A percentile compares a stretch with the other conserved stretches of the same genome.
Conservation (phyloP, 2,888 invertebrate species). For the Arge pagana region DNA sequence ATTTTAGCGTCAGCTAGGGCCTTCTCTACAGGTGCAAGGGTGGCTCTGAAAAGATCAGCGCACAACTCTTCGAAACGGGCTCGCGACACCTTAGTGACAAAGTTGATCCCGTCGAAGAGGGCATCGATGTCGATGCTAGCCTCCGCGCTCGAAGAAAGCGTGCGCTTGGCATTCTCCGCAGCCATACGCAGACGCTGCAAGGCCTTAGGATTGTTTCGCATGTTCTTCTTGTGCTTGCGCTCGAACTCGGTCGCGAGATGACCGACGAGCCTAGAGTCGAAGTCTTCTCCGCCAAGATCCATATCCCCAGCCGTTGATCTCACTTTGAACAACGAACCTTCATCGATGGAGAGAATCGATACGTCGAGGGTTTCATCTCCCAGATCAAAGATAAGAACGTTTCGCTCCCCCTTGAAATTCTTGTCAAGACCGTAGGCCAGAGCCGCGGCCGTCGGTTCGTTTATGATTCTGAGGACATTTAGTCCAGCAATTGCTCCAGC, state of each 20-base stretch:
- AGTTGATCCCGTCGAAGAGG: slow-evolving; percentile 73
- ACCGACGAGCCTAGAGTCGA: slow-evolving; percentile 67
- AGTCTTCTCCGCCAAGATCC: slow-evolving; percentile 67
- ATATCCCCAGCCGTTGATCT: slow-evolving; percentile 84
- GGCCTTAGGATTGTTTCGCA: slow-evolving; percentile 86
- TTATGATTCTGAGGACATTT: slow-evolving; percentile 70
- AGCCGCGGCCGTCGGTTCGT: slow-evolving; percentile 66
- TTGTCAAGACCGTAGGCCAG: slow-evolving; percentile 74
- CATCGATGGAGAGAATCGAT: slow-evolving; percentile 81
- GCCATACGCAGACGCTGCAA: slow-evolving; percentile 90
- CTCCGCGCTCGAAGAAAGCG: slow-evolving; percentile 78
- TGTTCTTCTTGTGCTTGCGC: slow-evolving; percentile 90
- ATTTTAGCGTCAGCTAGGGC: slow-evolving; percentile 78
- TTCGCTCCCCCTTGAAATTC: slow-evolving; percentile 68
- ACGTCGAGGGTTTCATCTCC: slow-evolving; percentile 82
- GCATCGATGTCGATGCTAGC: slow-evolving; percentile 78
- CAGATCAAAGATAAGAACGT: slow-evolving; percentile 69
- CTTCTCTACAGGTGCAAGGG: slow-evolving; percentile 78
- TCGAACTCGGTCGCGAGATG: slow-evolving; percentile 83
- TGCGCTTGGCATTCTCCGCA: slow-evolving; percentile 87
- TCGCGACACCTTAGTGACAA: slow-evolving; percentile 72
- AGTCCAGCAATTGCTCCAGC: slow-evolving; percentile 71
- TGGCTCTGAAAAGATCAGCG: slow-evolving; percentile 72
- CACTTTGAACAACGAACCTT: slow-evolving; percentile 76
- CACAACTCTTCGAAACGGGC: slow-evolving; percentile 79